Evolutionary conservation across 1,140 invertebrate species (phyloP).

Genomic region (Drosophila yakuba): DNA sequence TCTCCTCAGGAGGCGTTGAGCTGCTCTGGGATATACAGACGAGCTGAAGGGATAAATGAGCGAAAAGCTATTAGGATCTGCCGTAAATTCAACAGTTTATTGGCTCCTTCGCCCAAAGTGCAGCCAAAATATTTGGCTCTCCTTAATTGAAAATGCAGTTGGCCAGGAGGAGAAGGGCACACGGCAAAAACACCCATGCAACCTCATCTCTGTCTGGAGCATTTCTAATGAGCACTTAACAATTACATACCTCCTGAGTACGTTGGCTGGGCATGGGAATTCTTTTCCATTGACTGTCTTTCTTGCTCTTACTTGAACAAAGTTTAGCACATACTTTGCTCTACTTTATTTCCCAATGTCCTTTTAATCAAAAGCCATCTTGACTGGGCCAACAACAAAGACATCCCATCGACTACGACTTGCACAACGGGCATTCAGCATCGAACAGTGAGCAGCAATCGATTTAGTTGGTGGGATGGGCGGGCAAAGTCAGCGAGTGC

Average conservation of each 20-base stretch:
- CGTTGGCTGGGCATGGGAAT: slow-evolving; percentile 16
- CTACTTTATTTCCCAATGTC: slow-evolving; percentile 59
- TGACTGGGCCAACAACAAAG: slow-evolving; percentile 56
- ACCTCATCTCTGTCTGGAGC: slow-evolving; percentile 46
- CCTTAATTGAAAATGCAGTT: slow-evolving; percentile 80
- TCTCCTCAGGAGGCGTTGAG: slow-evolving; percentile 42
- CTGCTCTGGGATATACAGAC: slow-evolving; percentile 13
- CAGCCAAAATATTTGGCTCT: slow-evolving; percentile 74
- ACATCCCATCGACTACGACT: slow-evolving; percentile 26
- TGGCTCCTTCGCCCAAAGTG: slow-evolving; percentile 47
- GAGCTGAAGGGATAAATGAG: slow-evolving; percentile 51
- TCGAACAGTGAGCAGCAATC: slow-evolving; percentile 30
- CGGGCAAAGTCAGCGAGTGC: background rate
- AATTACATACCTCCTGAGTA: slow-evolving; percentile 67
- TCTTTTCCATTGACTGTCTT: background rate
- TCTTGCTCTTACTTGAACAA: slow-evolving; percentile 17
- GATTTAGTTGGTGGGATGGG: slow-evolving; percentile 14
- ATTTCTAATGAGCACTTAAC: slow-evolving; percentile 82
- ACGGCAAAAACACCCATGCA: background rate
- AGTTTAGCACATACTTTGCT: slow-evolving; percentile 65
- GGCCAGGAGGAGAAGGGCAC: background rate
- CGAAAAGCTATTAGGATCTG: slow-evolving; percentile 72
- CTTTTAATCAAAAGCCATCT: slow-evolving; percentile 73
- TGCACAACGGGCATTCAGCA: slow-evolving; percentile 27
- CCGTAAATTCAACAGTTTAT: slow-evolving; percentile 77